A percentile compares a stretch with the other conserved stretches of the same genome.
Evolutionary conservation across 92 coral and sea anemone genomes (phyloP).

Genomic region (Meandrina meandrites): DNA sequence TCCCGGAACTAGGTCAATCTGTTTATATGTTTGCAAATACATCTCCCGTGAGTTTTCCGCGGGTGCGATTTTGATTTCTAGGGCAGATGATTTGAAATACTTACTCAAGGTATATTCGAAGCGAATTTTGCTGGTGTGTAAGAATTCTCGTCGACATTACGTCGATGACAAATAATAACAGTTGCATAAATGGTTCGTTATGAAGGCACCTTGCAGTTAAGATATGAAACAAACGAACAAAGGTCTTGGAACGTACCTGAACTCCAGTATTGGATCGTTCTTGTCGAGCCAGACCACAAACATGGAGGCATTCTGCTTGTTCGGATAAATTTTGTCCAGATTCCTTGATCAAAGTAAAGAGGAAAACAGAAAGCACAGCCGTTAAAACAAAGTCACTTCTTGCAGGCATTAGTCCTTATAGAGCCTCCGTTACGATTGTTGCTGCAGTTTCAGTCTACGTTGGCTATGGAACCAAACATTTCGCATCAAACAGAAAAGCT

Average conservation of each 20-base stretch:
- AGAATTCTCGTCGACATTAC: not conserved
- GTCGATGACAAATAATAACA: not conserved
- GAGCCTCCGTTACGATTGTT: not conserved
- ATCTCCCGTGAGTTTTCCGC: not conserved
- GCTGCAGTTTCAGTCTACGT: not conserved
- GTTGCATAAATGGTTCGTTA: not conserved
- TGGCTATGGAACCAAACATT: not conserved
- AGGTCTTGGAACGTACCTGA: too few relatives aligned
- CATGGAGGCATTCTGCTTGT: not conserved
- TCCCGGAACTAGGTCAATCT: not conserved
- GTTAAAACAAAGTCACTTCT: not conserved
- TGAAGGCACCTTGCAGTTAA: not conserved
- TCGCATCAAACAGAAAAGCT: not conserved
- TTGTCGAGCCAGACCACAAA: not conserved
- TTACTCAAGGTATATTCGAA: not conserved
- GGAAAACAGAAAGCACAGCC: not conserved
- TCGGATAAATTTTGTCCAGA: not conserved
- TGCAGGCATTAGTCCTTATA: not conserved
- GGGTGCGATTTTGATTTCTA: not conserved
- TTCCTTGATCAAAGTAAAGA: not conserved
- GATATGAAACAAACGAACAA: not conserved
- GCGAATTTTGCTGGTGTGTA: not conserved
- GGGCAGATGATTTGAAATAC: not conserved
- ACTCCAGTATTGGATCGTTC: not conserved
- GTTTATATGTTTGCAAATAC: conserved; percentile 2